Base-by-base conservation (phyloP, 2,113 vertebrate species). In the Peromyscus leucopus region DNA sequence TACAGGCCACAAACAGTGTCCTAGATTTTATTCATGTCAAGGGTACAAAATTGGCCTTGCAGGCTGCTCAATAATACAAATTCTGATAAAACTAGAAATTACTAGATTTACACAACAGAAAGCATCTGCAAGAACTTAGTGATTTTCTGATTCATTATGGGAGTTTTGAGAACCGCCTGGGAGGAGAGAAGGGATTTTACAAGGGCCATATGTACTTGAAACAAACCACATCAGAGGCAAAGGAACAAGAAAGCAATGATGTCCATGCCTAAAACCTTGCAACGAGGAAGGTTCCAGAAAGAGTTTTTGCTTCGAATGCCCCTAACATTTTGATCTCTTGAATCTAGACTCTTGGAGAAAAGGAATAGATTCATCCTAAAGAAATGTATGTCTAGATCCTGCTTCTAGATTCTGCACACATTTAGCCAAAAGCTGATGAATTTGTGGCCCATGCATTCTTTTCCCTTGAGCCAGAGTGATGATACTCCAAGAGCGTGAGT, bases 81-180 rank as follows among this genome's bases (percentile, higher is more conserved):
- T 88, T 76, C 59, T 76, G 65, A 3, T 48, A 79, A 92, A 93
- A 89, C 7, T 83, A 90, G 51, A 92, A 67, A 76, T 57, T 31
- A 10, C 74, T 72, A 57, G 24, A 76, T 63, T 72, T 57, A 71
- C 48, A 96, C 46, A 93, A 96, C 46, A 93, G 67, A 76, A 71
- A 93, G 11, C 39, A 83, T 36, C 42, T 79, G 22, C 19, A 71
- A 90, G 36, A 51, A 46, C 7, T 22, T 19, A 36, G 4, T 3
- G 55, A 4, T 28, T 87, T 87, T 59, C 33, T 69, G 61, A 16
- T 86, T 87, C 55, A 89, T 74, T 61, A 17, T 36, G 42, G 5
- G 61, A 83, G 51, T 90, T 72, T 33, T 48, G 86, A 95, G 59
- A 28, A 33, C 12, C 3, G 1, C 22, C 21, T 31, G 8, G 59